phyloP scores from a whole-genome alignment of 1,140 invertebrate species.

The Bombus superbus region DNA sequence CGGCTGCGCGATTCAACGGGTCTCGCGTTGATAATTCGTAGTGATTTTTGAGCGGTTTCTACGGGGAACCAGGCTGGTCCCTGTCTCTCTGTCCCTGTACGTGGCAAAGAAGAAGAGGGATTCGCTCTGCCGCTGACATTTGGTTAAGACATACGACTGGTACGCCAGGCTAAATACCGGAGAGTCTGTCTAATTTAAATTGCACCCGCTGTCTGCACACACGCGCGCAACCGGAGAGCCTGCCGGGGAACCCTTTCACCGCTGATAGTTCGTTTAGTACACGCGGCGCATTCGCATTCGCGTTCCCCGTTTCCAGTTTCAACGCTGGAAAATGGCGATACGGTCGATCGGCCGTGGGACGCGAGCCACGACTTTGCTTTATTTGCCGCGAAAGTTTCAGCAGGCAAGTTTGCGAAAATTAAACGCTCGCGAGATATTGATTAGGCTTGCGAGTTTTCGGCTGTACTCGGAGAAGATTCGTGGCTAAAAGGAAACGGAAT shows the following conservation, averaged over 20 bases:
- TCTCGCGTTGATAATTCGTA: conserved; percentile 44
- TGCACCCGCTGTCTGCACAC: conserved; percentile 58
- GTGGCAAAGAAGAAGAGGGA: conserved; percentile 52
- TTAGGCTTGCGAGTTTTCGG: background rate
- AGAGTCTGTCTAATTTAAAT: conserved; percentile 73
- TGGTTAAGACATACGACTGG: conserved; percentile 66
- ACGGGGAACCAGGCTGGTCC: background rate
- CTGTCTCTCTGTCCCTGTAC: background rate
- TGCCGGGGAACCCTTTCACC: background rate
- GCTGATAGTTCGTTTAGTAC: conserved; percentile 46
- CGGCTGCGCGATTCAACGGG: conserved; percentile 24
- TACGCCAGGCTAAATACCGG: conserved; percentile 52
- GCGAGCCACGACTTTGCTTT: background rate
- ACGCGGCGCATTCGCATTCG: conserved; percentile 23
- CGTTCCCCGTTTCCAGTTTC: conserved; percentile 1
- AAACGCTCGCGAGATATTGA: conserved; percentile 28
- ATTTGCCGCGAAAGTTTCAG: conserved; percentile 10
- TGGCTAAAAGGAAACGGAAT: background rate
- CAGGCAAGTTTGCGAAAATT: background rate
- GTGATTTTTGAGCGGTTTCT: conserved; percentile 51
- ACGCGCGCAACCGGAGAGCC: background rate
- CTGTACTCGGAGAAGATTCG: background rate
- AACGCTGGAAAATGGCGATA: background rate
- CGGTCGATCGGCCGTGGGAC: conserved; percentile 27
- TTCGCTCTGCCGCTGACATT: conserved; percentile 64